Conservation (phyloP, 2,888 invertebrate genomes). For the Heteropelma amictum region DNA sequence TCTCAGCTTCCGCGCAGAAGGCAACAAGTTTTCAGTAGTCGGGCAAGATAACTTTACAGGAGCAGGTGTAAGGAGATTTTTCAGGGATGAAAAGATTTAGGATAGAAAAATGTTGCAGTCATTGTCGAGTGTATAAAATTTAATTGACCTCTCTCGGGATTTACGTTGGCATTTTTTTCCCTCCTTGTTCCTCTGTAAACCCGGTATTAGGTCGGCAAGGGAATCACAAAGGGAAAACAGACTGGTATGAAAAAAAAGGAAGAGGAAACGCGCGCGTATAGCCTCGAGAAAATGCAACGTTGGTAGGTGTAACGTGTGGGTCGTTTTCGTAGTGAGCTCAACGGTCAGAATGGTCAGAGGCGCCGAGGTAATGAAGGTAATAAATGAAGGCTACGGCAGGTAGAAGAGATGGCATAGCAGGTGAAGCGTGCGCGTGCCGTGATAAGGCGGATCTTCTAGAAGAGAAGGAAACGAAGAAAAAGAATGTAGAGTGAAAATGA, state of each 20-base stretch:
- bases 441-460: conserved; percentile 46
- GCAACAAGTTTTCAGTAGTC: too few species aligned
- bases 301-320: conserved; percentile 33
- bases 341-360: conserved; percentile 30
- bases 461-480: conserved; percentile 14
- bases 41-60: not conserved
- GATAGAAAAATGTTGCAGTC: not conserved
- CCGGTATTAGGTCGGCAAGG: conserved; percentile 25
- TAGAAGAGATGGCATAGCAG: conserved; percentile 51
- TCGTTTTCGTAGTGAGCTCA: conserved; percentile 21
- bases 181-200: not conserved
- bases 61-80: conserved; percentile 11
- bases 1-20: too few species aligned
- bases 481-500: not conserved
- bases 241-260: not conserved
- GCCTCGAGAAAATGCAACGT: conserved; percentile 35
- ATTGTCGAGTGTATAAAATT: conserved; percentile 22
- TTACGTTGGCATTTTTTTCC: not conserved
- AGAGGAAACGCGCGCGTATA: not conserved
- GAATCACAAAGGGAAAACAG: conserved; percentile 32
- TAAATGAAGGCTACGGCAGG: conserved; percentile 43
- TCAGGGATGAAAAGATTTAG: not conserved
- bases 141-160: conserved; percentile 19
- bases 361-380: conserved; percentile 53
- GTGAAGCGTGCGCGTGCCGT: conserved; percentile 57